Percentiles rank a stretch among this genome's conserved stretches.
phyloP scores from a whole-genome alignment of 2,797 vertebrate genomes.

The Allobates femoralis region DNA sequence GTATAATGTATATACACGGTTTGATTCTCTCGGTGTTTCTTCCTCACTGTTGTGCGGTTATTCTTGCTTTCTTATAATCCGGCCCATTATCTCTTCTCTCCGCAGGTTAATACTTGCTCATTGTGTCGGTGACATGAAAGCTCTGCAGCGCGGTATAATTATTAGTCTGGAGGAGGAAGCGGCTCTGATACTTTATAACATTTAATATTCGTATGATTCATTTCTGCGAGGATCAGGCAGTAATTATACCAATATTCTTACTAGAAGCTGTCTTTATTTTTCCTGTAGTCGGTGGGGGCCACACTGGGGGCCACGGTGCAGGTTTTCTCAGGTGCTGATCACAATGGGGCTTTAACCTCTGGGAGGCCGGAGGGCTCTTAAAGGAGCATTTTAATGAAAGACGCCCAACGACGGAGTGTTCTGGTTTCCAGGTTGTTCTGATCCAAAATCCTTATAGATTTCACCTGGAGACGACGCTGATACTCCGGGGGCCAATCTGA shows the following conservation, averaged over 20 bases:
- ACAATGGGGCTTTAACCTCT: background rate
- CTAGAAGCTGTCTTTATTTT: background rate
- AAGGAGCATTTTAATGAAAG: too few species aligned
- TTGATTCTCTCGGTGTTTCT: background rate
- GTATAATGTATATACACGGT: background rate
- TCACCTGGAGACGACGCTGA: too few species aligned
- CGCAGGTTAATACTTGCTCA: conserved; percentile 30
- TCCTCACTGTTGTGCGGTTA: background rate
- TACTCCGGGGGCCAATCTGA: too few species aligned
- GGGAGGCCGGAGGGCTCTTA: too few species aligned
- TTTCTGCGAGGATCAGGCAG: background rate
- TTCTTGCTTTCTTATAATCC: background rate
- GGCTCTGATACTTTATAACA: background rate
- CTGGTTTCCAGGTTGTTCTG: too few species aligned
- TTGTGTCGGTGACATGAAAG: conserved; percentile 62
- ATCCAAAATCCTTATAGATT: too few species aligned
- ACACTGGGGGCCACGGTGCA: too few species aligned
- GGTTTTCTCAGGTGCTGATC: background rate
- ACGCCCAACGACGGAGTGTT: too few species aligned
- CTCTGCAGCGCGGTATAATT: conserved; percentile 58
- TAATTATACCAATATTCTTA: background rate
- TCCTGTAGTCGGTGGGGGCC: background rate
- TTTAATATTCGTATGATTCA: conserved; percentile 6
- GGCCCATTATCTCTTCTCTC: background rate
- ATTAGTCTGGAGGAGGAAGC: conserved; percentile 60